Evolutionary conservation across 1,140 invertebrate species (phyloP), one percentile per base, ranked within the genome.

Genomic region (Mya arenaria): DNA sequence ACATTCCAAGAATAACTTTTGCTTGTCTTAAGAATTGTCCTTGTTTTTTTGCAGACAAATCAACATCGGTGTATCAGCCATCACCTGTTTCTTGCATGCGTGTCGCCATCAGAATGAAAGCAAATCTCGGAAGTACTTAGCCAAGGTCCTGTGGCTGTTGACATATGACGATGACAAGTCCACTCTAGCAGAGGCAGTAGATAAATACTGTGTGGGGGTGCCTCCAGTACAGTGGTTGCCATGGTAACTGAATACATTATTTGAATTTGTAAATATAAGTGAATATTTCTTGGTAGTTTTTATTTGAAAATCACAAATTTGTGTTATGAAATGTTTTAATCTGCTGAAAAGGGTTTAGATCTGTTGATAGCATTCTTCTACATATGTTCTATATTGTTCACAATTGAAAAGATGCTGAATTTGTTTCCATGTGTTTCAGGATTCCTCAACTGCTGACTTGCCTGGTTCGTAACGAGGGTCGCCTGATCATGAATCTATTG

Each of bases 91-190:
- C 93, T 93, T 99, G 34, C 98, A 99, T 89, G 97, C 98, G 0
- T 99, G 98, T 88, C 94, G 98, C 19, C 97, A 98, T 92, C 97
- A 98, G 91, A 98, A 98, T 91, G 98, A 99, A 93, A 96, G 96
- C 1, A 99, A 99, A 92, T 97, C 97, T 0, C 93, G 98, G 68
- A 99, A 99, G 92, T 98, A 99, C 92, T 94, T 99, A 63, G 98
- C 98, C 0, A 99, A 99, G 94, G 97, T 98, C 56, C 92, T 99
- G 0, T 99, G 98, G 98, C 94, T 99, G 78, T 91, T 99, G 17
- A 98, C 97, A 8, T 99, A 98, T 91, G 98, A 99, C 90, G 97
- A 99, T 91, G 96, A 98, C 13, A 96, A 91, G 52, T 95, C 94
- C 0, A 94, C 94, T 3, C 92, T 99, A 6, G 96, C 97, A 86